Evolutionary conservation across 1,140 invertebrate species (phyloP).

Genomic region (Cydia strobilella): DNA sequence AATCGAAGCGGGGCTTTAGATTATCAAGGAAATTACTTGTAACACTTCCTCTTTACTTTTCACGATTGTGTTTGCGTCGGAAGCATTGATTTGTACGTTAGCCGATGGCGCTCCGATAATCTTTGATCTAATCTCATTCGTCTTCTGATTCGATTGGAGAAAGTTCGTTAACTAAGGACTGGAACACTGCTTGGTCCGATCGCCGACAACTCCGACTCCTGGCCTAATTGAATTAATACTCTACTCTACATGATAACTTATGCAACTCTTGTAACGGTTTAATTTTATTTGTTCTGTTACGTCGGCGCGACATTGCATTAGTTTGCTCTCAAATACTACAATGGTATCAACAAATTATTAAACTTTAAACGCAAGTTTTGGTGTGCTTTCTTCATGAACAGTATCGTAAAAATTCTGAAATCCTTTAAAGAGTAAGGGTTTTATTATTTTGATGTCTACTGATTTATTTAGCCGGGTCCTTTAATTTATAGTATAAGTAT

Average conservation of each 20-base stretch:
- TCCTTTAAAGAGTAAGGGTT: no score
- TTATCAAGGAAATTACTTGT: slow-evolving; percentile 29
- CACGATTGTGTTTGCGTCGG: slow-evolving; percentile 57
- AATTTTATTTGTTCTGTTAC: slow-evolving; percentile 32
- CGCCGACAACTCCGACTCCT: slow-evolving; percentile 10
- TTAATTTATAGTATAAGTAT: no score
- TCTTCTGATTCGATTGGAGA: slow-evolving; percentile 59
- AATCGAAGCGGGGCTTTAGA: slow-evolving; percentile 15
- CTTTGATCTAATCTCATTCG: slow-evolving; percentile 54
- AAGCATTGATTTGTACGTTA: slow-evolving; percentile 57
- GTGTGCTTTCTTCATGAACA: neutral
- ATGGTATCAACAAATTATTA: neutral
- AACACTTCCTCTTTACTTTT: slow-evolving; percentile 51
- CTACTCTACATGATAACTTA: slow-evolving; percentile 16
- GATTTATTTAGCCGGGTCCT: no score
- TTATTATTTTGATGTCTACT: no score
- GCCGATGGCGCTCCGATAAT: slow-evolving; percentile 66
- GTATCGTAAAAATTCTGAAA: no score
- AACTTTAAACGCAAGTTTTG: neutral
- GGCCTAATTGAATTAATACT: slow-evolving; percentile 12
- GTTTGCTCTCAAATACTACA: neutral
- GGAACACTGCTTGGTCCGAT: slow-evolving; percentile 8
- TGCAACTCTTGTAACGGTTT: neutral
- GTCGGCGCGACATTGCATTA: slow-evolving; percentile 29
- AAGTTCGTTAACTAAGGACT: slow-evolving; percentile 54